Base-by-base conservation (phyloP, 2,113 vertebrate species). In the Psilopsiagon aurifrons region DNA sequence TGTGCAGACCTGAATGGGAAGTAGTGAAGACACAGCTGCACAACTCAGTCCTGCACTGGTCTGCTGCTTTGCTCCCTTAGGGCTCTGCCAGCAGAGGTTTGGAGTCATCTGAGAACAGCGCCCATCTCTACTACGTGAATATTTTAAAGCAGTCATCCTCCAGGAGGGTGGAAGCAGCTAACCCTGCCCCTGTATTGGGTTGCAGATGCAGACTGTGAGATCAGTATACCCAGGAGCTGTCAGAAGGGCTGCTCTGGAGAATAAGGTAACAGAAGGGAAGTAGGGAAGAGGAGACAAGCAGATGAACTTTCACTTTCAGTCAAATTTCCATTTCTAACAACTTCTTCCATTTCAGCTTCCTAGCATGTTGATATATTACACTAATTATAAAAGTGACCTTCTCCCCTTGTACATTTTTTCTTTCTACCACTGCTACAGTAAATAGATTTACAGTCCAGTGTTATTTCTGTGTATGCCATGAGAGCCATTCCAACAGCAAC, bases 291-390 rank as follows among this genome's bases (percentile, higher is more conserved):
- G 87, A 93, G 78, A 90, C 86, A 63, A 63, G 12, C 75, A 91
- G 88, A 88, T 94, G 92, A 96, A 96, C 94, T 94, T 97, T 75
- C 51, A 20, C 91, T 92, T 94, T 92, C 88, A 86, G 86, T 91
- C 88, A 90, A 88, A 95, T 96, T 91, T 96, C 94, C 94, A 91
- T 95, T 96, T 91, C 92, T 89, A 95, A 96, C 88, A 96, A 92
- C 70, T 93, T 97, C 80, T 95, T 92, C 66, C 70, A 60, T 91
- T 96, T 94, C 68, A 76, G 83, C 88, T 84, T 79, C 73, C 63
- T 81, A 92, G 77, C 71, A 85, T 44, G 60, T 71, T 95, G 92
- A 97, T 85, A 69, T 91, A 96, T 86, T 88, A 83, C 62, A 37
- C 62, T 94, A 93, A 96, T 95, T 93, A 95, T 70, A 92, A 94